Conservation (phyloP, 2,113 vertebrate species). For the Chamaea fasciata region DNA sequence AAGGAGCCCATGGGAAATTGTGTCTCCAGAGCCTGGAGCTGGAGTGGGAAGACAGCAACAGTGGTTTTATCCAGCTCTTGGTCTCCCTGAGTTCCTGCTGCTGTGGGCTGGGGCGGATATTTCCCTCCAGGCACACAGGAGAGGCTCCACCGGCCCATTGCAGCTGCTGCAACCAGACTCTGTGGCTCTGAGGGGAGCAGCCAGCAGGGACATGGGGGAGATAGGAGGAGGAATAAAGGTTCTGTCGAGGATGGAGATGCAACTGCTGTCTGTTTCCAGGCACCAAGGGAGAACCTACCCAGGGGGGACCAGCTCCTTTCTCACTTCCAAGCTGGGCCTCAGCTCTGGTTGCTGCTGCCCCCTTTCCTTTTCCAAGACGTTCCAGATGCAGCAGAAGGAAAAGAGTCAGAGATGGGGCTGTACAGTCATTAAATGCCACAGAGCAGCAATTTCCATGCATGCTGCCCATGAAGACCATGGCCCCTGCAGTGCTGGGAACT, state of each 20-base stretch:
- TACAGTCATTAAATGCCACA: background rate
- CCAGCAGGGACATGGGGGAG: background rate
- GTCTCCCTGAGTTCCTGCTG: background rate
- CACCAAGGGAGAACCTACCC: background rate
- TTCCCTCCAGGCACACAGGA: background rate
- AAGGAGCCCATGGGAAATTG: background rate
- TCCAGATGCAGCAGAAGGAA: background rate
- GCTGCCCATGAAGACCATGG: background rate
- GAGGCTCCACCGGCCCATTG: fast-evolving
- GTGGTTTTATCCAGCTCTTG: background rate
- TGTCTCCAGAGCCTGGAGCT: background rate
- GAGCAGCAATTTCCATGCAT: background rate
- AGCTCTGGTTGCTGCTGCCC: background rate
- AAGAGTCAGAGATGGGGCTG: background rate
- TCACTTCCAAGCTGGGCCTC: background rate
- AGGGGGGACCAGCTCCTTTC: background rate
- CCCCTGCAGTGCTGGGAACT: background rate
- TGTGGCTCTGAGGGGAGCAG: fast-evolving
- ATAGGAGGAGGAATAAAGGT: background rate
- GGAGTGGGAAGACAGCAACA: background rate
- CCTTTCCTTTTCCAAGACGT: background rate
- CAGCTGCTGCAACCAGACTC: background rate
- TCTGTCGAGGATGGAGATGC: background rate
- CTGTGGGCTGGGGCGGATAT: background rate
- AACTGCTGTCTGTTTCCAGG: background rate